Evolutionary conservation across 2,888 invertebrate species (phyloP).

Genomic region (Tetragnatha montana): DNA sequence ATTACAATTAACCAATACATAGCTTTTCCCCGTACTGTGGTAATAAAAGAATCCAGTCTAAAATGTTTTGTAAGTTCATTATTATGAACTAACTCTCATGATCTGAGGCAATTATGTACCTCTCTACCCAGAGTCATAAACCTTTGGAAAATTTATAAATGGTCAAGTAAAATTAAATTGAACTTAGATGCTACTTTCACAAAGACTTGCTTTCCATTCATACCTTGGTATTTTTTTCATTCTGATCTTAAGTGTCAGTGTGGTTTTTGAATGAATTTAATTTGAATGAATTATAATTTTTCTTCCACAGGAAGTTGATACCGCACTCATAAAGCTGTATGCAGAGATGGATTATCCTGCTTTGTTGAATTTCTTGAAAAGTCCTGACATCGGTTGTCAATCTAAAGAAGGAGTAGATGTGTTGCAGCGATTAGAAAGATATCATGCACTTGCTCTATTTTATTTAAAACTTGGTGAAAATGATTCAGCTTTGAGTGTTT

Average conservation of each 20-base stretch:
- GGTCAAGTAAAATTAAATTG: too few species aligned
- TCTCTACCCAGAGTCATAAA: neutral
- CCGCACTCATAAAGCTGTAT: constrained; percentile 77
- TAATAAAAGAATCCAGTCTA: too few species aligned
- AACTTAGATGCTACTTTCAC: too few species aligned
- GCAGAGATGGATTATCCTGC: constrained; percentile 76
- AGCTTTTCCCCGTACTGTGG: too few species aligned
- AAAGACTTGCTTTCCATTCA: neutral
- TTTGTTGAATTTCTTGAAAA: constrained; percentile 74
- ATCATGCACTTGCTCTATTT: constrained; percentile 77
- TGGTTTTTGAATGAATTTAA: neutral
- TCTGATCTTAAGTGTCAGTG: neutral
- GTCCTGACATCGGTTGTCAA: constrained; percentile 74
- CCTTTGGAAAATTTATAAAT: neutral
- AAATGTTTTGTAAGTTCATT: too few species aligned
- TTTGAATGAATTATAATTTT: neutral
- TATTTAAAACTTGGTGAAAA: constrained; percentile 76
- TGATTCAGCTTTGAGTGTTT: constrained; percentile 77
- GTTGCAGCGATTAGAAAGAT: constrained; percentile 75
- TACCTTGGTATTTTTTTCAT: too few species aligned
- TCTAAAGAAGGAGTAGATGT: constrained; percentile 77
- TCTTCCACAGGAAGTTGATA: constrained; percentile 76
- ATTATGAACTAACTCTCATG: too few species aligned
- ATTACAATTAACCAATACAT: too few species aligned
- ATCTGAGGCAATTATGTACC: too few species aligned